Percentiles rank a stretch among this genome's conserved stretches.
These are phyloP conservation scores for Luehdorfia chinensis DNA, from an alignment of 1,140 invertebrate genomes.

Conservation along the genomic window DNA sequence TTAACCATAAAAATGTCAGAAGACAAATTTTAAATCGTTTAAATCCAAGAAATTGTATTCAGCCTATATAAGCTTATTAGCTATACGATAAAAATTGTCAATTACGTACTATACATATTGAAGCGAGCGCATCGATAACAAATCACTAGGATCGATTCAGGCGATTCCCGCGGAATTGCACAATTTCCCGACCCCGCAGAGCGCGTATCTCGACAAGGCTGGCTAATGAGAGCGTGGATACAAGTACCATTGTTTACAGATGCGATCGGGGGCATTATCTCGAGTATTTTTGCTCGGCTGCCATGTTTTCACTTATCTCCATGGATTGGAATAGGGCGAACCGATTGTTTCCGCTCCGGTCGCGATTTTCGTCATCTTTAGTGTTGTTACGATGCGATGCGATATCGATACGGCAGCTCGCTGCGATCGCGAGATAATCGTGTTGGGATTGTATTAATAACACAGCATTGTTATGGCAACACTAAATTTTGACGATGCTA, in stretches of 20 bases:
- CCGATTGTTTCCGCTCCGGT: conserved; percentile 48
- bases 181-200: conserved; percentile 37
- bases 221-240: conserved; percentile 69
- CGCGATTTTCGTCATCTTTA: conserved; percentile 57
- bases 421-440: conserved; percentile 32
- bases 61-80: no score
- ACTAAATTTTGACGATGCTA: not conserved
- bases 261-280: conserved; percentile 57
- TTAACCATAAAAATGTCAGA: no score
- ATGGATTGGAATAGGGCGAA: conserved; percentile 38
- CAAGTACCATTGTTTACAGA: conserved; percentile 67
- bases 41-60: no score
- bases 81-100: no score
- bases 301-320: conserved; percentile 66
- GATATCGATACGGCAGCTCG: conserved; percentile 27
- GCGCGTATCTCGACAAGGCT: conserved; percentile 40
- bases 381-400: conserved; percentile 35
- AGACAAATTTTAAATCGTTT: no score
- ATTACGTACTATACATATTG: conserved; percentile 13
- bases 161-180: conserved; percentile 48
- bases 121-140: conserved; percentile 44
- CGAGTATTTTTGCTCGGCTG: conserved; percentile 56
- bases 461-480: conserved; percentile 17
- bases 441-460: conserved; percentile 20
- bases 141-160: conserved; percentile 53